These are phyloP conservation scores for Trissolcus japonicus DNA, from an alignment of 2,888 invertebrate genomes.

Conservation along the genomic window DNA sequence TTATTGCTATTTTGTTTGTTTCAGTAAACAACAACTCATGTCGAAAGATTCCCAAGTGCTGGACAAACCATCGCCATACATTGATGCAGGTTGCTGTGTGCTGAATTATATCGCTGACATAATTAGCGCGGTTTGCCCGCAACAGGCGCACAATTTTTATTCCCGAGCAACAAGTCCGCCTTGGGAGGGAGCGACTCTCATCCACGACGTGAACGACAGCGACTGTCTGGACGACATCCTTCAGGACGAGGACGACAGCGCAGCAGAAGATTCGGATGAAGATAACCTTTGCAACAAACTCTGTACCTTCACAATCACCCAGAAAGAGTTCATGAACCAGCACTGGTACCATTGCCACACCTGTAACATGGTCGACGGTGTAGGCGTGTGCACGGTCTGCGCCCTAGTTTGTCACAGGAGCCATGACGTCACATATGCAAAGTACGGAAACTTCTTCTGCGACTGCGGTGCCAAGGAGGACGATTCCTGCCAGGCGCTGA, in stretches of 20 bases:
- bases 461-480: conserved; percentile 99
- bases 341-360: conserved; percentile 99
- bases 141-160: conserved; percentile 58
- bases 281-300: conserved; percentile 93
- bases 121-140: conserved; percentile 78
- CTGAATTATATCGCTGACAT: conserved; percentile 90
- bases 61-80: conserved; percentile 78
- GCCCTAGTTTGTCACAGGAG: conserved; percentile 97
- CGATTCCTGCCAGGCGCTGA: conserved; percentile 82
- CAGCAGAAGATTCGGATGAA: conserved; percentile 94
- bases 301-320: conserved; percentile 97
- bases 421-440: conserved; percentile 97
- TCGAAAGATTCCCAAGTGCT: conserved; percentile 77
- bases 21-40: conserved; percentile 79
- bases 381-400: conserved; percentile 98
- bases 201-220: conserved; percentile 78
- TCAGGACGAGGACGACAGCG: conserved; percentile 94
- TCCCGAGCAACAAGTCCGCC: conserved; percentile 81
- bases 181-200: conserved; percentile 83
- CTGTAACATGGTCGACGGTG: conserved; percentile 98
- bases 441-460: conserved; percentile 99
- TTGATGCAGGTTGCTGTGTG: conserved; percentile 88
- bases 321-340: conserved; percentile 98
- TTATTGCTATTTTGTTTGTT: conserved; percentile 30
- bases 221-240: conserved; percentile 91